Evolutionary conservation across 2,113 vertebrate genomes (phyloP), one percentile per base, ranked within the genome.

Genomic region (Phalacrocorax brasilianus): DNA sequence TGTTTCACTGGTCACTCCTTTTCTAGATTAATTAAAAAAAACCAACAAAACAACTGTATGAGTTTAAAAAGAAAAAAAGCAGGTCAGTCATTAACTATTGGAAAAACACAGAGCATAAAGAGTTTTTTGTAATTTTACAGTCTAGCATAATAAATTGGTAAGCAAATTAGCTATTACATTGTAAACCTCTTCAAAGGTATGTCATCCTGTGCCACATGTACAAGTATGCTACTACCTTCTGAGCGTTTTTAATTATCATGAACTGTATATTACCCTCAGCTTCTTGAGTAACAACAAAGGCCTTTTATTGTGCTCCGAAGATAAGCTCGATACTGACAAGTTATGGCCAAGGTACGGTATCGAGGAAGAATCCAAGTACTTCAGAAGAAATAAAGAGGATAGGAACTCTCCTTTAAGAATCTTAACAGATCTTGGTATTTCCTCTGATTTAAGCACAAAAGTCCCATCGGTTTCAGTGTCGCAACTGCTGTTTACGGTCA

Each of bases 401-500:
- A 76, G 63, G 59, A 70, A 42, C 17, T 40, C 47, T 78, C 52
- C 30, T 85, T 49, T 24, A 88, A 42, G 14, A 50, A 19, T n/a
- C 45, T 28, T 70, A 52, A 66, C 19, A 66, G 42, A 53, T 42
- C 42, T 53, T 45, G n/a, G 24, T 20, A 19, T 55, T 77, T 93
- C 35, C 10, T 62, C 76, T 9, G 45, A 66, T 66, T 62, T 24
- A 72, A 62, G 58, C 33, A 61, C 23, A 56, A 35, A 73, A 82
- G 32, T 58, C 26, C 18, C 12, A 28, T 15, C 0, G 0, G 16
- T 74, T 74, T 91, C 38, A 42, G 6, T 17, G 55, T 12, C 19
- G 28, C 55, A 77, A n/a, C 6, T 81, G 65, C 61, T 63, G 13
- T 55, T 50, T 80, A n/a, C 49, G 23, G 21, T 42, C 38, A 38